Conservation (phyloP, 53 echinoderm and acorn worm species). For the Astropecten irregularis region DNA sequence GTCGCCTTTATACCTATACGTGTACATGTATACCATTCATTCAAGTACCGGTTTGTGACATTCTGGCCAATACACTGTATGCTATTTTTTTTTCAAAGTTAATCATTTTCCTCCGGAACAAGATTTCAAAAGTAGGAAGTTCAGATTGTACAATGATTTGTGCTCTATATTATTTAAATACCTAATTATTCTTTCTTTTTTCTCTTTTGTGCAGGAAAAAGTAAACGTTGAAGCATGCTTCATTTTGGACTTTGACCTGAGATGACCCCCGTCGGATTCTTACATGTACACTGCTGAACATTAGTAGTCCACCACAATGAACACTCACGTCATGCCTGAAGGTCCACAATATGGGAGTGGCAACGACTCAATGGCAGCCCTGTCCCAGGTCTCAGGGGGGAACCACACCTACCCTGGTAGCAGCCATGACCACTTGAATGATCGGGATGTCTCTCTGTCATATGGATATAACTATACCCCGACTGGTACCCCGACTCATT, state of each 20-base stretch:
- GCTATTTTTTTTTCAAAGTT: no score
- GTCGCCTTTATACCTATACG: no score
- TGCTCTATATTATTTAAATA: no score
- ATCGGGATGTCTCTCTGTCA: constrained; percentile 24
- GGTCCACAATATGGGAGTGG: constrained; percentile 18
- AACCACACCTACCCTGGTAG: constrained; percentile 53
- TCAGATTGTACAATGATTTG: no score
- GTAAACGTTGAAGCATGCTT: background rate
- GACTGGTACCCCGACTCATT: constrained; percentile 89
- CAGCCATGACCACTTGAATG: constrained; percentile 45
- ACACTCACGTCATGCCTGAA: constrained; percentile 19
- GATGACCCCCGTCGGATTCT: background rate
- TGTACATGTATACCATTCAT: no score
- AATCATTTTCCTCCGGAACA: no score
- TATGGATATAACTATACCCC: constrained; percentile 81
- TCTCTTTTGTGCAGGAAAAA: background rate
- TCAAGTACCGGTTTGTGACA: no score
- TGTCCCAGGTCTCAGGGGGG: constrained; percentile 43
- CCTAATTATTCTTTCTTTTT: background rate
- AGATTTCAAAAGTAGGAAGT: no score
- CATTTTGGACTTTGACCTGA: background rate
- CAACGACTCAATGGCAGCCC: constrained; percentile 45
- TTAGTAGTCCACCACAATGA: constrained; percentile 20
- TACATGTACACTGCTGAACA: background rate
- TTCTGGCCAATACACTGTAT: no score